Base-by-base conservation (phyloP, 2,888 invertebrate species). In the Xiphydria camelus region DNA sequence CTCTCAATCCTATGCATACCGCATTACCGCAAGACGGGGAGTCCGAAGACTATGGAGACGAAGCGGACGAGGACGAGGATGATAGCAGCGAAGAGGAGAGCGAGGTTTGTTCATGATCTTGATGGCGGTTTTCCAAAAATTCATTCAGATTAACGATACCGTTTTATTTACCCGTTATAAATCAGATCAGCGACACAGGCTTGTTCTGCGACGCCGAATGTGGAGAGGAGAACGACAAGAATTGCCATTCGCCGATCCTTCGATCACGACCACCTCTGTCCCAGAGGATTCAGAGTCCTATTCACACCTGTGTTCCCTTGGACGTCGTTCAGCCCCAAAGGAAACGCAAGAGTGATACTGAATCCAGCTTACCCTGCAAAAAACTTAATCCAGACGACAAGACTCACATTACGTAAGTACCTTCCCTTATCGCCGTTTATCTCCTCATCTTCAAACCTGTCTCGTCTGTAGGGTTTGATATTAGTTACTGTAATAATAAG, bases 381-480 rank as follows among this genome's bases (percentile, higher is more conserved):
- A 82, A 80, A 63, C 68, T 78, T 50, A 75, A 74, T 61, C 76
- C 78, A 22, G 80, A 80, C 55, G 78, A 78, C 41, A 79, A 75
- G 61, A 65, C 61, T 42, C 51, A 59, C 47, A 53, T 50, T 22
- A 51, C 57, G 70, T 70, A 42, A 59, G 65, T 51, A 20, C 15
- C 25, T 6, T 19, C 18, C n/a, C n/a, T n/a, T n/a, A n/a, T n/a
- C n/a, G n/a, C n/a, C n/a, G n/a, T n/a, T n/a, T n/a, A n/a, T n/a
- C n/a, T n/a, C n/a, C n/a, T n/a, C n/a, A n/a, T n/a, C n/a, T n/a
- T n/a, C n/a, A n/a, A n/a, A n/a, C n/a, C n/a, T n/a, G n/a, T n/a
- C n/a, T n/a, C n/a, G n/a, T n/a, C n/a, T n/a, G n/a, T n/a, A n/a
- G n/a, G n/a, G n/a, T n/a, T n/a, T n/a, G n/a, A n/a, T n/a, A n/a